Conservation (phyloP, 1,140 invertebrate species). For the Arctopsyche grandis region DNA sequence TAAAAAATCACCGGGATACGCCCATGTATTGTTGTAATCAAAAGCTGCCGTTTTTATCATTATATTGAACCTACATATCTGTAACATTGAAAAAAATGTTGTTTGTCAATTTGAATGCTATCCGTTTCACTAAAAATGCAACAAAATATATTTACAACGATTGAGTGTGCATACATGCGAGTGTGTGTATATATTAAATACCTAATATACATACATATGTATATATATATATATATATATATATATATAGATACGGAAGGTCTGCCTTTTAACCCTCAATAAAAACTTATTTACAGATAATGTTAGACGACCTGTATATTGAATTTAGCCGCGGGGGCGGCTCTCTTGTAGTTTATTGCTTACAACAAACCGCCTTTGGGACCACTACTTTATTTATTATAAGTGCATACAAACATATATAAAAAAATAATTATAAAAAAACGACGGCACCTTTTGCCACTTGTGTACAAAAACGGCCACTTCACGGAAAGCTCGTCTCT, state of each 20-base stretch:
- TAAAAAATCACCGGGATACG: constrained; percentile 9
- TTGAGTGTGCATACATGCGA: not conserved
- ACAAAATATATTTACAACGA: constrained; percentile 2
- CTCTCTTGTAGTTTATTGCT: constrained; percentile 36
- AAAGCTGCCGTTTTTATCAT: constrained; percentile 28
- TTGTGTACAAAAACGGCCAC: constrained; percentile 22
- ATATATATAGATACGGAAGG: constrained; percentile 25
- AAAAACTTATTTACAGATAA: constrained; percentile 37
- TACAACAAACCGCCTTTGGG: constrained; percentile 38
- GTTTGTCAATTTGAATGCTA: not conserved
- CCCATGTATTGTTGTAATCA: not conserved
- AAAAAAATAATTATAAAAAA: constrained; percentile 24
- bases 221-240: not conserved
- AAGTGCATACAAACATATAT: constrained; percentile 21
- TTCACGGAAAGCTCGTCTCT: not conserved
- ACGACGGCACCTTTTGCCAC: constrained; percentile 23
- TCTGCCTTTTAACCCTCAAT: constrained; percentile 27
- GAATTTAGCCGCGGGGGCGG: constrained; percentile 29
- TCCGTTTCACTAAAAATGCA: not conserved
- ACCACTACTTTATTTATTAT: not conserved
- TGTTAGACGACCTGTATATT: constrained; percentile 25
- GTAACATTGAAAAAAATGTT: too few relatives aligned
- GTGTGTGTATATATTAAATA: not conserved
- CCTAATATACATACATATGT: not conserved
- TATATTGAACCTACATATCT: not conserved